Evolutionary conservation across 30 jellyfish, hydroid and myxozoan genomes (phyloP), one percentile per base, ranked within the genome.

Genomic region (Catostylus mosaicus): DNA sequence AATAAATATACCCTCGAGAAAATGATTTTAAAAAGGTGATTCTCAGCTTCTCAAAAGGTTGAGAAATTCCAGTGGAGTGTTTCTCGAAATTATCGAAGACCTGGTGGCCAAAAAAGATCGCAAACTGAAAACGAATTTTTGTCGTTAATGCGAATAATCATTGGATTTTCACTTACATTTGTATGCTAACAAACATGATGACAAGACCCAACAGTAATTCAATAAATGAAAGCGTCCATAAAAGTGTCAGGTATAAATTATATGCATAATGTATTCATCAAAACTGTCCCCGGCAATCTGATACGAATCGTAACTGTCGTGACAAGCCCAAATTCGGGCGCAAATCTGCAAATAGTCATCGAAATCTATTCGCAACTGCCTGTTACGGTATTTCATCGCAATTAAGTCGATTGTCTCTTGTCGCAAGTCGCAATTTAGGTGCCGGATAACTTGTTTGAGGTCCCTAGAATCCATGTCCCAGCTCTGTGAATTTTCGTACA

Each of bases 391-490:
- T 61, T 74, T 83, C 65, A 71, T 35, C 16, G 77, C 87, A 30
- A 83, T 43, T 29, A 62, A 32, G 62, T 47, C 80, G 51, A 70
- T 59, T 0, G 86, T 40, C 48, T 56, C 74, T 24, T 61, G 57
- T 64, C 86, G 60, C 12, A 83, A 31, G 14, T 69, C 36, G 37
- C 10, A 83, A 23, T 81, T 81, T 9, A 69, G 80, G 38, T 65
- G 70, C 30, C 65, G 24, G 30, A 83, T 27, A 0, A 63, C 73
- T 11, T 47, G 81, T 30, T 73, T 70, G 87, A 83, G 56, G 50
- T 83, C 93, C 5, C 35, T 32, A 22, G 86, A 66, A 34, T 83
- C 93, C 93, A 83, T 72, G 36, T 83, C 93, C 93, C 93, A 71
- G 37, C 74, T 69, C 29, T 70, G 81, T 23, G 40, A 24, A 20